Evolutionary conservation across 2,797 vertebrate genomes (phyloP).

Genomic region (Platalea minor): DNA sequence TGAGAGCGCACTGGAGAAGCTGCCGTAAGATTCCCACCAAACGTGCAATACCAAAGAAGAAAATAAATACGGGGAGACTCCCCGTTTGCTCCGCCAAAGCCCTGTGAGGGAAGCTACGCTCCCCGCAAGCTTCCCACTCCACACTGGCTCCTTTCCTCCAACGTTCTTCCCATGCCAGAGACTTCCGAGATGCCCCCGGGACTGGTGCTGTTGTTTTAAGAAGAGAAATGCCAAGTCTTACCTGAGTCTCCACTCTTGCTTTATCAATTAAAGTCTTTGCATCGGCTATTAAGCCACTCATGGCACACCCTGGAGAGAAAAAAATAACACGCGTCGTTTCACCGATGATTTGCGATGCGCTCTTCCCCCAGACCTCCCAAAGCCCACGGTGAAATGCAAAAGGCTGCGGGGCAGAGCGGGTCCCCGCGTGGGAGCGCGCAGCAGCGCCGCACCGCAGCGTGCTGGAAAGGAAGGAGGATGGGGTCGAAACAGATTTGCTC

Average conservation of each 20-base stretch:
- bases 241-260: conserved; percentile 98
- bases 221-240: conserved; percentile 54
- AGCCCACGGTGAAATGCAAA: neutral
- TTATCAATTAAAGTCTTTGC: conserved; percentile 99
- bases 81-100: neutral
- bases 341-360: rapidly evolving
- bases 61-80: neutral
- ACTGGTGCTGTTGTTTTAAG: neutral
- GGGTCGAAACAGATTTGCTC: rapidly evolving
- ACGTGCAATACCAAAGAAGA: neutral
- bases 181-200: rapidly evolving
- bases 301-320: conserved; percentile 88
- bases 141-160: neutral
- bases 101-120: rapidly evolving
- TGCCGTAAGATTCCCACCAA: neutral
- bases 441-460: rapidly evolving
- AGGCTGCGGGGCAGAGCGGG: rapidly evolving
- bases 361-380: neutral
- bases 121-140: neutral
- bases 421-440: rapidly evolving
- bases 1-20: neutral
- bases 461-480: neutral
- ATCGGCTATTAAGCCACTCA: conserved; percentile 98
- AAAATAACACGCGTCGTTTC: neutral
- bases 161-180: neutral